Evolutionary conservation across 2,113 vertebrate species (phyloP).

Genomic region (Orientallactaga bullata): DNA sequence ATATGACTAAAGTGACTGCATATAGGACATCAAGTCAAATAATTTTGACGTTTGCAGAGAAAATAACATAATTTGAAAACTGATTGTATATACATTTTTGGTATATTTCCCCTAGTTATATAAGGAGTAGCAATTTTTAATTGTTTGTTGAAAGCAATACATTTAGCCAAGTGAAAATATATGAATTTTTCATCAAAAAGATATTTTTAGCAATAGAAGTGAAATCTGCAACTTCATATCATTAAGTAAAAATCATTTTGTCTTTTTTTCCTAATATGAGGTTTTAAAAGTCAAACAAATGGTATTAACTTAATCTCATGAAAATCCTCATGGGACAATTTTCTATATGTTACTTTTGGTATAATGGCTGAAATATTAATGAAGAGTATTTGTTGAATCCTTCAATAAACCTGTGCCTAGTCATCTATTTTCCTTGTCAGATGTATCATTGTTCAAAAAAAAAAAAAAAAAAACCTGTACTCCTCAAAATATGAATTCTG

Average conservation of each 20-base stretch:
- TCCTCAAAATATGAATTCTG: background rate
- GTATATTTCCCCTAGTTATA: background rate
- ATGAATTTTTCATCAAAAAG: background rate
- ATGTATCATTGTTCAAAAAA: background rate
- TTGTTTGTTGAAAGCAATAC: background rate
- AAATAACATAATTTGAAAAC: background rate
- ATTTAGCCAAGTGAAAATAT: constrained; percentile 14
- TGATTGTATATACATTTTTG: background rate
- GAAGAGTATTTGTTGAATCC: background rate
- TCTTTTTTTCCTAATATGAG: background rate
- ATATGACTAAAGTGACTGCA: background rate
- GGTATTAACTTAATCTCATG: background rate
- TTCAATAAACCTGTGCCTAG: background rate
- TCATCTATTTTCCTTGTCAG: background rate
- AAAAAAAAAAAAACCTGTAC: background rate
- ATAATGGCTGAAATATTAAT: background rate
- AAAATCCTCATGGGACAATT: background rate
- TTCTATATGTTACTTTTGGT: background rate
- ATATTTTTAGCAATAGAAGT: background rate
- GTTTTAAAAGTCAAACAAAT: background rate
- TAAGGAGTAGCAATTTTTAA: constrained; percentile 10
- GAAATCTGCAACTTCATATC: background rate
- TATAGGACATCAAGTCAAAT: background rate
- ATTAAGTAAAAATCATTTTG: background rate
- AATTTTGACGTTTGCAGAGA: constrained; percentile 31